Evolutionary conservation across 2,797 vertebrate species (phyloP).

Genomic region (Poeciliopsis presidionis): DNA sequence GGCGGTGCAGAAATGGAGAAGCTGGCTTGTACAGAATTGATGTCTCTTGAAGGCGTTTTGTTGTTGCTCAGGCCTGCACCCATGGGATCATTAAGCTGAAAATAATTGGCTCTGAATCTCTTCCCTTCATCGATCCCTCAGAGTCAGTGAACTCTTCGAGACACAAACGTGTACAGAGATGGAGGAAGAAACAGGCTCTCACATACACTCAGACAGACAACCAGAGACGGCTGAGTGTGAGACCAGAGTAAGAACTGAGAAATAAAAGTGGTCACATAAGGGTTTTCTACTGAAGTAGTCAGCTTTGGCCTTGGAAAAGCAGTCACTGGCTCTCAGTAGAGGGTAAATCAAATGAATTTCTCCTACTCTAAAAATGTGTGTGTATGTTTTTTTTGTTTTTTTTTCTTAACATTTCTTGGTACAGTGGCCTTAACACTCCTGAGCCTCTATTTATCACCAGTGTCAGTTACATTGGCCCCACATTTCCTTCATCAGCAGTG

Average conservation of each 20-base stretch:
- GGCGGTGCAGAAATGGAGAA: slow-evolving; percentile 72
- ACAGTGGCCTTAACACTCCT: slow-evolving; percentile 40
- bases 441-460: slow-evolving; percentile 55
- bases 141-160: slow-evolving; percentile 83
- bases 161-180: slow-evolving; percentile 67
- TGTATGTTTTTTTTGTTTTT: background rate
- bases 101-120: slow-evolving; percentile 88
- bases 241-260: slow-evolving; percentile 26
- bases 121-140: slow-evolving; percentile 86
- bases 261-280: slow-evolving; percentile 47
- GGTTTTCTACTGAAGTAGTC: slow-evolving; percentile 25
- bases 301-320: slow-evolving; percentile 41
- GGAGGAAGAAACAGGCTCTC: slow-evolving; percentile 45
- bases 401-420: slow-evolving; percentile 1
- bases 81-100: slow-evolving; percentile 88
- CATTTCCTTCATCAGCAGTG: background rate
- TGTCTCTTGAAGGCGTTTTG: slow-evolving; percentile 85
- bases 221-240: slow-evolving; percentile 32
- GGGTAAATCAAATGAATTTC: slow-evolving; percentile 66
- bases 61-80: slow-evolving; percentile 81
- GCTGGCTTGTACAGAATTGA: slow-evolving; percentile 81
- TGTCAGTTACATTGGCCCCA: slow-evolving; percentile 46
- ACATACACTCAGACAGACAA: slow-evolving; percentile 35
- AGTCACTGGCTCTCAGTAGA: slow-evolving; percentile 49
- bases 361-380: slow-evolving; percentile 49